Conservation (phyloP, 2,797 vertebrate genomes). For the Dromococcyx pavoninus region DNA sequence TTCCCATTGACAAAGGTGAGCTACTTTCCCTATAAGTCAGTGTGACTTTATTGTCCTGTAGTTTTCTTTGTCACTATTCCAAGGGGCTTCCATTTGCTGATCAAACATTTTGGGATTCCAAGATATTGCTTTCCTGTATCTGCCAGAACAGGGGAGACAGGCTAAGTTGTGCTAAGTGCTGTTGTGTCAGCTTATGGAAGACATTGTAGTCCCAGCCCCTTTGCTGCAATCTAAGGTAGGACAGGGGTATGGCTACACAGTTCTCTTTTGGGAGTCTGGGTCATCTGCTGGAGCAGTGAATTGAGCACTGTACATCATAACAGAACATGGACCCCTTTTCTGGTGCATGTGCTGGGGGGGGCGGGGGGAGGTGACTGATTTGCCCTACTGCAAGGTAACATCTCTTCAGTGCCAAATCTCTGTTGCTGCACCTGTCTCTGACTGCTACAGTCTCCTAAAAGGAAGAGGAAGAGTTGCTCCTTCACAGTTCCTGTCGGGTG, state of each 20-base stretch:
- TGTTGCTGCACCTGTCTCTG: slow-evolving; percentile 19
- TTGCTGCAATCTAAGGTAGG: neutral
- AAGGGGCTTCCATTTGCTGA: neutral
- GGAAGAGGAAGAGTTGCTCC: neutral
- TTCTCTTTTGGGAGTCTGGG: neutral
- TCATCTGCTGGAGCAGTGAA: neutral
- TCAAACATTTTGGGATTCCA: neutral
- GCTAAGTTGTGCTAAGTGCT: neutral
- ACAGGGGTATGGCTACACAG: neutral
- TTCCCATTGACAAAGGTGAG: neutral
- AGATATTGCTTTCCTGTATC: neutral
- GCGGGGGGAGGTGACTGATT: neutral
- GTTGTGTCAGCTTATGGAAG: neutral
- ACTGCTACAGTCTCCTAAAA: neutral
- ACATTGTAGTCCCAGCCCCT: neutral
- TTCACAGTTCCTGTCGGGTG: neutral
- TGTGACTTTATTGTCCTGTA: neutral
- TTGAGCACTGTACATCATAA: neutral
- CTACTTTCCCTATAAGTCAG: neutral
- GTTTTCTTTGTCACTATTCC: neutral
- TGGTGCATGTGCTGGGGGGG: rapidly evolving
- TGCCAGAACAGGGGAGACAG: neutral
- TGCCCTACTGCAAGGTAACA: neutral
- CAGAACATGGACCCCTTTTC: rapidly evolving
- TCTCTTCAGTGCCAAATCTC: neutral